Base-by-base conservation (phyloP, 2,888 invertebrate species). In the Drosophila borealis region DNA sequence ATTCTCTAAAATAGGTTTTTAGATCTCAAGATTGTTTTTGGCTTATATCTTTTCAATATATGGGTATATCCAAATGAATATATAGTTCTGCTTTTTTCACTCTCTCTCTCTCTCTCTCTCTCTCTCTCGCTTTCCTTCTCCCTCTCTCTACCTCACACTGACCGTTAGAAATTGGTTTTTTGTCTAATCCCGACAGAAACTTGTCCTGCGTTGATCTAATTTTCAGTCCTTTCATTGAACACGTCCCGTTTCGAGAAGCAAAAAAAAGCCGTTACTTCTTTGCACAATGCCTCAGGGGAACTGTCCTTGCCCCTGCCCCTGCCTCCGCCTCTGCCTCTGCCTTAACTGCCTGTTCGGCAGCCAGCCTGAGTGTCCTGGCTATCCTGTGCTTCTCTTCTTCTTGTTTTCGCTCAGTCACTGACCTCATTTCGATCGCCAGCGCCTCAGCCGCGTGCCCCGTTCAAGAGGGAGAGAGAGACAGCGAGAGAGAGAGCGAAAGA, bases 391-490 rank as follows among this genome's bases (percentile, higher is more conserved):
- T 21, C 8, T 25, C 21, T 53, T 50, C 39, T 39, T 9, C 25
- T 33, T 60, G 33, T 51, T 42, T 46, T 62, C 44, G 36, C 66
- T 54, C 86, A 86, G 82, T 83, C 83, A 81, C 75, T 89, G 83
- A 89, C 89, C 83, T 83, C 79, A 70, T 89, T 83, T 87, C 79
- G 65, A 83, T 84, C 72, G 85, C 46, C 53, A 46, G 67, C 53
- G 63, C 42, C 46, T 59, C 41, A 8, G 34, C 36, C 14, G 37
- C 25, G 25, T 25, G 25, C 6, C 25, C 29, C 29, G 41, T 17
- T 17, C 17, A 17, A 45, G 1, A 11, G 11, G 13, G 4, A 34
- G 8, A 6, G n/a, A 13, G 50, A 1, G 19, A 9, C 17, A 14
- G n/a, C 4, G 34, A 6, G 14, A 45, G 41, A 37, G 29, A 45